Conservation (phyloP, 1,140 invertebrate species). For the Sycophaga agraensis region DNA sequence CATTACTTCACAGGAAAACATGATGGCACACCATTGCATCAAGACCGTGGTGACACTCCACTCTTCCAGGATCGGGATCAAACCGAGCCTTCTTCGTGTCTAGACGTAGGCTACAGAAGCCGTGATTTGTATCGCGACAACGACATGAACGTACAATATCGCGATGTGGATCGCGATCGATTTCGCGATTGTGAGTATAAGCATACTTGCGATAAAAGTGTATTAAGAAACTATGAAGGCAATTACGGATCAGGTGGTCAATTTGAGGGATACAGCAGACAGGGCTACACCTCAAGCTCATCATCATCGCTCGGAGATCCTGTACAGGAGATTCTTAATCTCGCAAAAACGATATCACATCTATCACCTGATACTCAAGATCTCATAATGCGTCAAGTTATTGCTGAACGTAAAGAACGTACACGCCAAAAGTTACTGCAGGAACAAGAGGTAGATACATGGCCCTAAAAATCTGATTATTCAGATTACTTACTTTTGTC, state of each 20-base stretch:
- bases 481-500: no score
- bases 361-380: slow-evolving; percentile 20
- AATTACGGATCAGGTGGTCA: neutral
- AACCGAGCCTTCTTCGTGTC: no score
- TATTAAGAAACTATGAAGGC: neutral
- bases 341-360: slow-evolving; percentile 17
- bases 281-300: neutral
- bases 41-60: no score
- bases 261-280: neutral
- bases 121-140: neutral
- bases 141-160: neutral
- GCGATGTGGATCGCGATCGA: neutral
- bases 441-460: neutral
- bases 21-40: no score
- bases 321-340: slow-evolving; percentile 6
- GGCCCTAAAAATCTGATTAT: neutral
- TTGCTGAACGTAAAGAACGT: slow-evolving; percentile 8
- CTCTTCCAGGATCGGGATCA: no score
- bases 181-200: neutral
- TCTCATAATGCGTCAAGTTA: slow-evolving; percentile 17
- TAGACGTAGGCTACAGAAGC: no score
- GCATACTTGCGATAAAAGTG: neutral
- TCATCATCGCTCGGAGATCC: neutral
- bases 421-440: neutral
- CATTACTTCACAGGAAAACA: no score